phyloP scores from a whole-genome alignment of 2,888 invertebrate species.

The Heteromyza rotundicornis region DNA sequence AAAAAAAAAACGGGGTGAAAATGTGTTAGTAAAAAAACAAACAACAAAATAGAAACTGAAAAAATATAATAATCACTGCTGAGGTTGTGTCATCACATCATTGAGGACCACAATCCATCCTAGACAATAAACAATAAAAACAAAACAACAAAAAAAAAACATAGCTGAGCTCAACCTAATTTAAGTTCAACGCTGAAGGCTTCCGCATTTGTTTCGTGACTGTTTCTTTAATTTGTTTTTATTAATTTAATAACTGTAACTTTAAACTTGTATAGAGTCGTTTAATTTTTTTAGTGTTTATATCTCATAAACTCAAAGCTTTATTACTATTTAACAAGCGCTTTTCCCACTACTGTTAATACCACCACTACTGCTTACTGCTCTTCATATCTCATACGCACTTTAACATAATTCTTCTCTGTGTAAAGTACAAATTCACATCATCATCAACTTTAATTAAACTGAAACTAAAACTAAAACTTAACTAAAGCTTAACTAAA shows the following conservation, averaged over 20 bases:
- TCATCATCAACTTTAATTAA: slow-evolving; percentile 11
- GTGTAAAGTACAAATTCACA: slow-evolving; percentile 8
- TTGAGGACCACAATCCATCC: not conserved
- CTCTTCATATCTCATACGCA: too few species aligned
- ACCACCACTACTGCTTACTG: too few species aligned
- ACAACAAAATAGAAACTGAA: too few species aligned
- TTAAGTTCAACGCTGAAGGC: not conserved
- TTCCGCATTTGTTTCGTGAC: slow-evolving; percentile 5
- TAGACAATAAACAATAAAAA: not conserved
- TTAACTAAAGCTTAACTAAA: not conserved
- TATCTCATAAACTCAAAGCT: slow-evolving; percentile 10
- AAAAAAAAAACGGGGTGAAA: too few species aligned
- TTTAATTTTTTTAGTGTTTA: not conserved
- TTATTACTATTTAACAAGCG: slow-evolving; percentile 13
- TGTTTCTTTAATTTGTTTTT: too few species aligned
- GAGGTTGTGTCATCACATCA: slow-evolving; percentile 14
- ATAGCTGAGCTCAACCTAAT: not conserved
- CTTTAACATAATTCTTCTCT: not conserved
- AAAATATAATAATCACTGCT: slow-evolving; percentile 4
- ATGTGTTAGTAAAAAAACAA: too few species aligned
- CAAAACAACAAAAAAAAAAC: not conserved
- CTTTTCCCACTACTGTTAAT: not conserved
- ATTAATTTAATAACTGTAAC: not conserved
- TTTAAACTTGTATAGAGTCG: slow-evolving; percentile 1
- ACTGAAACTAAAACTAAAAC: too few species aligned